A percentile compares a stretch with the other conserved stretches of the same genome.
Evolutionary conservation across 1,140 invertebrate species (phyloP).

Genomic region (Coelopa frigida): DNA sequence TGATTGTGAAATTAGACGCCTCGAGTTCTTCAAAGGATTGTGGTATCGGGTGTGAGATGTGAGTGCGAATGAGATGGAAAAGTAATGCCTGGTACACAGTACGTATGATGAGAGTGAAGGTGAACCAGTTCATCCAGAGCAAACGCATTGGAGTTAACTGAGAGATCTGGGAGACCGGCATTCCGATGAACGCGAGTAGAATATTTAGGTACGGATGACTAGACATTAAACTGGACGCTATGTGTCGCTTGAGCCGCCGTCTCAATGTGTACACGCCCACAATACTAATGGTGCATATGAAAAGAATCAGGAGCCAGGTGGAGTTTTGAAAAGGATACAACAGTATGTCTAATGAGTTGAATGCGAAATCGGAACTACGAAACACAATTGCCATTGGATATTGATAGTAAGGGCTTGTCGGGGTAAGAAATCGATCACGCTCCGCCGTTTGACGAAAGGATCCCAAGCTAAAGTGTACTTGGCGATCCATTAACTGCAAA

Average conservation of each 20-base stretch:
- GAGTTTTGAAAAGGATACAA: slow-evolving; percentile 2
- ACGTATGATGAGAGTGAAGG: background rate
- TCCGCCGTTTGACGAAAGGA: background rate
- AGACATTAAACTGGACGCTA: too few species aligned
- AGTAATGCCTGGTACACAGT: slow-evolving; percentile 5
- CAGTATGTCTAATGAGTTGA: background rate
- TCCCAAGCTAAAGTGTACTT: slow-evolving; percentile 5
- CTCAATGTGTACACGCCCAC: too few species aligned
- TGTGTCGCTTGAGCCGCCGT: too few species aligned
- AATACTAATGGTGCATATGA: too few species aligned
- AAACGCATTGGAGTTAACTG: background rate
- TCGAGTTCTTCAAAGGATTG: background rate
- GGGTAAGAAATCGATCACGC: background rate
- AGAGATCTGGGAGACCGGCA: background rate
- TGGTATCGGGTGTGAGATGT: background rate
- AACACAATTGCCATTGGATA: background rate
- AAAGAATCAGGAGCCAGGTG: slow-evolving; percentile 2
- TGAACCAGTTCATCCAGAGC: background rate
- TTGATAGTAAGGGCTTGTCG: background rate
- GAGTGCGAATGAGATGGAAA: slow-evolving; percentile 3
- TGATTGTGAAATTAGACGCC: too few species aligned
- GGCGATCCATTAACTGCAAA: background rate
- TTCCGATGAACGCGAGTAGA: background rate
- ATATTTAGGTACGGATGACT: too few species aligned
- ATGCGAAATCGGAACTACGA: background rate